A percentile compares a stretch with the other conserved stretches of the same genome.
Conservation (phyloP, 2,888 invertebrate species). For the Autographa gamma region DNA sequence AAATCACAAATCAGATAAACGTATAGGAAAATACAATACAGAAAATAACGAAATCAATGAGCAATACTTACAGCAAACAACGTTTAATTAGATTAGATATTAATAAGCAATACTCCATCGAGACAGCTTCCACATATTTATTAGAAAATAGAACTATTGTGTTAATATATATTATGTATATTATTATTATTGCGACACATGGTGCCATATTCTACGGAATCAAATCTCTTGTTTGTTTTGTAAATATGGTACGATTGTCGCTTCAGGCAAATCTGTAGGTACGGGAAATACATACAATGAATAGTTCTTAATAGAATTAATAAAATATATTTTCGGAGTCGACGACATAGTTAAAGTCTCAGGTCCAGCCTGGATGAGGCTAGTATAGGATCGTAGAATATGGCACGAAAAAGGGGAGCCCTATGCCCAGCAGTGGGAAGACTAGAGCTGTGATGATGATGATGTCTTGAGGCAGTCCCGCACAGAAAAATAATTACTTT, state of each 20-base stretch:
- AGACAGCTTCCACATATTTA: neutral
- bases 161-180: neutral
- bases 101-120: slow-evolving; percentile 28
- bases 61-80: slow-evolving; percentile 7
- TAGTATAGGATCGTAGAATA: too few relatives aligned
- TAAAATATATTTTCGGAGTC: neutral
- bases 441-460: too few relatives aligned
- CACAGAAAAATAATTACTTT: too few relatives aligned
- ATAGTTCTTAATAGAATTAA: neutral
- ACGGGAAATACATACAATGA: neutral
- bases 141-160: slow-evolving; percentile 7
- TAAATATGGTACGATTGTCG: slow-evolving; percentile 17
- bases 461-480: too few relatives aligned
- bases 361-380: too few relatives aligned
- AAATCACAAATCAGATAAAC: neutral
- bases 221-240: slow-evolving; percentile 19
- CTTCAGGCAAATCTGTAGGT: slow-evolving; percentile 15
- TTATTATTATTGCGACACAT: slow-evolving; percentile 13
- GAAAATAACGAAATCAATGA: slow-evolving; percentile 8
- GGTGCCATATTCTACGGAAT: slow-evolving; percentile 12
- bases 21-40: slow-evolving; percentile 12
- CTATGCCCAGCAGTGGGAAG: too few relatives aligned
- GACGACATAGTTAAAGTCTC: too few relatives aligned
- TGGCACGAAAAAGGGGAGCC: too few relatives aligned
- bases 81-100: slow-evolving; percentile 29